phyloP scores from a whole-genome alignment of 2,888 invertebrate genomes.

The Lasioglossum figueresi region DNA sequence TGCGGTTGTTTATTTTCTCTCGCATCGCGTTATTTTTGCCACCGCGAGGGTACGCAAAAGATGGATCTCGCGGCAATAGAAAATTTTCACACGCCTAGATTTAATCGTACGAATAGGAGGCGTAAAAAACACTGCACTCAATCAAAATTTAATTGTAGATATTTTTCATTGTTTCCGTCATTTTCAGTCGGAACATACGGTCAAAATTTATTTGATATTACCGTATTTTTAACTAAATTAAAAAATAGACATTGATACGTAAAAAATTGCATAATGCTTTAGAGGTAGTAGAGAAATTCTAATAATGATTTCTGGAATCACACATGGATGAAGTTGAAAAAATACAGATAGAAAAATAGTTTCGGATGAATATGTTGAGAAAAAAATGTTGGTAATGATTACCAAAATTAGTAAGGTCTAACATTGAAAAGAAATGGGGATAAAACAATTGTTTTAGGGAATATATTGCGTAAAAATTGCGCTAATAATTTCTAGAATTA shows the following conservation, averaged over 20 bases:
- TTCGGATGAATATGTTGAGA: not conserved
- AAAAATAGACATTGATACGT: not conserved
- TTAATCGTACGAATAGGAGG: not conserved
- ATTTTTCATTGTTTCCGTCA: not conserved
- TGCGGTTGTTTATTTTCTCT: conserved; percentile 48
- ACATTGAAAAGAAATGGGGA: not conserved
- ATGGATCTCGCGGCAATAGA: conserved; percentile 27
- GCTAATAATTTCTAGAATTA: not conserved
- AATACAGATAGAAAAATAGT: not conserved
- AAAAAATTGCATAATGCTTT: no score
- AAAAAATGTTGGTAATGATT: not conserved
- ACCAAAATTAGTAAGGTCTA: not conserved
- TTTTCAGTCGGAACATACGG: not conserved
- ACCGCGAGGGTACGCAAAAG: conserved; percentile 28
- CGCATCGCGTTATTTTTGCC: conserved; percentile 39
- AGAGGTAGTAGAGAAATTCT: not conserved
- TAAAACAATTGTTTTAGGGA: not conserved
- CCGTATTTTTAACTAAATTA: not conserved
- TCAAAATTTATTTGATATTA: no score
- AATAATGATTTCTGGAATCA: not conserved
- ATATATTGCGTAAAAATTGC: not conserved
- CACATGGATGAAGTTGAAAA: not conserved
- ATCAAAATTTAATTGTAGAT: not conserved
- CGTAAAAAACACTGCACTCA: not conserved
- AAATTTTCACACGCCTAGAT: conserved; percentile 18